Conservation (phyloP, 2,888 invertebrate species). For the Phyto melanocephala region DNA sequence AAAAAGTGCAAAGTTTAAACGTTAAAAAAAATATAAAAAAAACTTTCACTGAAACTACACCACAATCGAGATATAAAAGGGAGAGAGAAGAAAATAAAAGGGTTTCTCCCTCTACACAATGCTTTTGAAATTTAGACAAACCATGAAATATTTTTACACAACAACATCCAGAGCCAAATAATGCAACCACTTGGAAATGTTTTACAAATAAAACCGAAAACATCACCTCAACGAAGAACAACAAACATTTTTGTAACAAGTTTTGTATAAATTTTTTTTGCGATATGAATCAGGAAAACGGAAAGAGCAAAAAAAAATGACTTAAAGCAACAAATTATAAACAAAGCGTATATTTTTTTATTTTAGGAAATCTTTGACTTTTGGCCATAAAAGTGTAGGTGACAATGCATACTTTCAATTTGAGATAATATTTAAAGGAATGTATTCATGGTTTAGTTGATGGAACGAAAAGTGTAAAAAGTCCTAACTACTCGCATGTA, state of each 20-base stretch:
- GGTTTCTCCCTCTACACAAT: not conserved
- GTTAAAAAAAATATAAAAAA: constrained; percentile 16
- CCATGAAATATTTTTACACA: constrained; percentile 26
- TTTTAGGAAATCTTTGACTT: not conserved
- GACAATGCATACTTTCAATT: not conserved
- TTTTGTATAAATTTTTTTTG: constrained; percentile 3
- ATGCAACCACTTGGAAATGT: constrained; percentile 23
- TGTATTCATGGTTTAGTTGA: too few relatives aligned
- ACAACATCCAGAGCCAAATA: constrained; percentile 9
- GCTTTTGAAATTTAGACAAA: constrained; percentile 15
- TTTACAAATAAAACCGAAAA: constrained; percentile 15
- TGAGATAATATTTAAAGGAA: not conserved
- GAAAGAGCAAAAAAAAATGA: constrained; percentile 33
- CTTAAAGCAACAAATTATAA: constrained; percentile 52
- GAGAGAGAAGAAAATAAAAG: not conserved
- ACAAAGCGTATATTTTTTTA: not conserved
- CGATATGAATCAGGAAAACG: constrained; percentile 17
- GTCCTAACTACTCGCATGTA: too few relatives aligned
- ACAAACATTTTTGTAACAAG: constrained; percentile 47
- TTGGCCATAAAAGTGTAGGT: not conserved
- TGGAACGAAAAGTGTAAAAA: too few relatives aligned
- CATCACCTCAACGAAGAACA: not conserved
- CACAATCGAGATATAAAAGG: not conserved
- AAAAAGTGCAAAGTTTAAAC: constrained; percentile 63
- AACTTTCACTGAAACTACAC: constrained; percentile 52